Evolutionary conservation across 2,113 vertebrate species (phyloP).

Genomic region (Eurystomus gularis): DNA sequence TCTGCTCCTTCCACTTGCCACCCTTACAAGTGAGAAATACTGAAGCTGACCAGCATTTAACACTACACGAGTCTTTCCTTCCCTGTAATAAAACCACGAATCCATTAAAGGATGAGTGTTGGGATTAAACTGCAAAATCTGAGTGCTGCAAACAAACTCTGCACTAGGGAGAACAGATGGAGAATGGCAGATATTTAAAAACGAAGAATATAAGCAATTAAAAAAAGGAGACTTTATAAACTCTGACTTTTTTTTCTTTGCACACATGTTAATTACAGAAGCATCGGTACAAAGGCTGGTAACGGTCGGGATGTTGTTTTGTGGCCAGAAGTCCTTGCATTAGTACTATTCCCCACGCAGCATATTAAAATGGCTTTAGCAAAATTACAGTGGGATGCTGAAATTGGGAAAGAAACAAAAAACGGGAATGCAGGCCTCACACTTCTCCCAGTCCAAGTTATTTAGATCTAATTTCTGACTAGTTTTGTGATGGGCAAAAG

Average conservation of each 20-base stretch:
- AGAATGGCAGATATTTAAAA: conserved; percentile 57
- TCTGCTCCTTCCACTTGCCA: conserved; percentile 14
- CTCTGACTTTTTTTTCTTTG: background rate
- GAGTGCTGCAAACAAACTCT: conserved; percentile 28
- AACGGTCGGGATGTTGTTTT: conserved; percentile 40
- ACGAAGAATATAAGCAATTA: conserved; percentile 54
- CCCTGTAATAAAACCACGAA: conserved; percentile 44
- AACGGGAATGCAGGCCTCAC: background rate
- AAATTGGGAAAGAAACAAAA: background rate
- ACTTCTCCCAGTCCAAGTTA: background rate
- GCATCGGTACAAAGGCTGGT: conserved; percentile 23
- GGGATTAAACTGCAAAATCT: conserved; percentile 47
- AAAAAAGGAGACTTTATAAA: conserved; percentile 42
- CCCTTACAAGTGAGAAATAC: conserved; percentile 19
- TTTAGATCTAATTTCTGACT: background rate
- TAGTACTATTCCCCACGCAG: conserved; percentile 44
- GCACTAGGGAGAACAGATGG: conserved; percentile 59
- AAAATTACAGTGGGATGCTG: conserved; percentile 16
- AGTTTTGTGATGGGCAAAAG: background rate
- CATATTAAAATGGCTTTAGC: conserved; percentile 24
- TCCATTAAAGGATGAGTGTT: conserved; percentile 44
- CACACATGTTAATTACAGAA: conserved; percentile 3
- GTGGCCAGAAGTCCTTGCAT: conserved; percentile 35
- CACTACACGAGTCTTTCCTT: background rate
- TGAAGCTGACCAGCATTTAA: conserved; percentile 32